Conservation (phyloP, 2,888 invertebrate genomes). For the Drosophila engyochracea region DNA sequence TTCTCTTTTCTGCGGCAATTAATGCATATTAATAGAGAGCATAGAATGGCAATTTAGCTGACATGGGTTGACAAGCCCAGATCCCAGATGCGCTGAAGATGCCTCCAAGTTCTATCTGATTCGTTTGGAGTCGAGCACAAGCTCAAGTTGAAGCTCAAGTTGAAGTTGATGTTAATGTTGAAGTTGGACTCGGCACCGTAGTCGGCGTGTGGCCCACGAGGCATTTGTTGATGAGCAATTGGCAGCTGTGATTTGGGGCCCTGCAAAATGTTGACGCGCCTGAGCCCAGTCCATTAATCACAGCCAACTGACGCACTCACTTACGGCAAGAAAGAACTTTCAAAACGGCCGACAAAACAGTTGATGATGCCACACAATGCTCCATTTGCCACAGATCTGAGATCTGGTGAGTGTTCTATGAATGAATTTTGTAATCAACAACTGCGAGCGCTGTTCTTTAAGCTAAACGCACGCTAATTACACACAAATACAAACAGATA, state of each 20-base stretch:
- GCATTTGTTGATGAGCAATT: conserved; percentile 39
- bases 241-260: conserved; percentile 24
- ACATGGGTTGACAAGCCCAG: conserved; percentile 53
- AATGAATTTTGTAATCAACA: conserved; percentile 8
- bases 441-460: conserved; percentile 2
- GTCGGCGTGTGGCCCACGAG: conserved; percentile 12
- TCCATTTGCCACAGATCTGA: conserved; percentile 11
- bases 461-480: not conserved
- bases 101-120: not conserved
- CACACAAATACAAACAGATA: not conserved
- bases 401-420: not conserved
- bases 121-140: not conserved
- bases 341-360: conserved; percentile 8
- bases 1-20: conserved; percentile 24
- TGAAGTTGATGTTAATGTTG: not conserved
- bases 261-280: conserved; percentile 20
- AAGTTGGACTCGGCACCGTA: not conserved
- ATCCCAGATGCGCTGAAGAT: not conserved
- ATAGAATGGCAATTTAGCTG: conserved; percentile 19
- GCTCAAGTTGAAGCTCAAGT: not conserved
- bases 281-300: conserved; percentile 48
- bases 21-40: conserved; percentile 45
- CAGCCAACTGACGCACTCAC: conserved; percentile 6
- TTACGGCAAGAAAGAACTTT: conserved; percentile 23
- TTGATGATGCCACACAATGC: conserved; percentile 9